These are phyloP conservation scores for Myrmecophaga tridactyla DNA, from an alignment of 2,113 vertebrate genomes.

Conservation along the genomic window DNA sequence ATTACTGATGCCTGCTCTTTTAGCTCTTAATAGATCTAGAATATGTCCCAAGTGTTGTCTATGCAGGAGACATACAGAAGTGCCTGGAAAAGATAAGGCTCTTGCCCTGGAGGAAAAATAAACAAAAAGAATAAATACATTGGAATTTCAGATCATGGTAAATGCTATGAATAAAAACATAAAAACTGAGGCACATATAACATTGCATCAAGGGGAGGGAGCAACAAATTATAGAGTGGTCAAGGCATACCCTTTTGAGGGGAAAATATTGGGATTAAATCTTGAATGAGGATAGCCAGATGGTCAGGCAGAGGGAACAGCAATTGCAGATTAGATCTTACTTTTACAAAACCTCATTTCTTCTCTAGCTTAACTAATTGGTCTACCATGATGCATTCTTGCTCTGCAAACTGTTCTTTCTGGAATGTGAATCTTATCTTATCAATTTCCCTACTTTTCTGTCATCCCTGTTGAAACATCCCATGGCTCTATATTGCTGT, in stretches of 20 bases:
- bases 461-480: neutral
- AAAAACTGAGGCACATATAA: neutral
- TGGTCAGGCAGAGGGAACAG: neutral
- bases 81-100: neutral
- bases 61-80: accelerated
- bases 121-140: neutral
- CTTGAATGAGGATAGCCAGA: neutral
- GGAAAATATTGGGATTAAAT: neutral
- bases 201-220: neutral
- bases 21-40: accelerated
- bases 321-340: neutral
- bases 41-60: too few species aligned
- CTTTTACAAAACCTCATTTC: neutral
- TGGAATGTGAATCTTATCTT: neutral
- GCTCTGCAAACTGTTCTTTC: neutral
- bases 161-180: neutral
- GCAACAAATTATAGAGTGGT: accelerated
- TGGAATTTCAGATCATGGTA: neutral
- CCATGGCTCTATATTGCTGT: neutral
- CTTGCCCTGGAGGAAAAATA: neutral
- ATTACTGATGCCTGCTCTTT: accelerated
- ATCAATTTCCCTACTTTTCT: neutral
- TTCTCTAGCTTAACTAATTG: neutral
- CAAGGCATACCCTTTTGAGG: neutral
- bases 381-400: neutral